phyloP scores from a whole-genome alignment of 1,140 invertebrate genomes.

The Mizuhopecten yessoensis region DNA sequence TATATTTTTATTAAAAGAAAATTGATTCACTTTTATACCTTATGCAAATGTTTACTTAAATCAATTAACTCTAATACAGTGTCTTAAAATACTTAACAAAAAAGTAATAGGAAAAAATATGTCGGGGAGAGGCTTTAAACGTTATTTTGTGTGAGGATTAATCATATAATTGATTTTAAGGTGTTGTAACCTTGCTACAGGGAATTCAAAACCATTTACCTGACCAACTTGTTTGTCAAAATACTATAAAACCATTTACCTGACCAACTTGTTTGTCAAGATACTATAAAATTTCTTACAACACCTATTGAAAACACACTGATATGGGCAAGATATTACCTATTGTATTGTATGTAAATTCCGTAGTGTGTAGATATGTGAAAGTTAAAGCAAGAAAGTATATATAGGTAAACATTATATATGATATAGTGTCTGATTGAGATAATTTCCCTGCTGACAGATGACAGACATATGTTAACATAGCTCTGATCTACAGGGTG shows the following conservation, averaged over 20 bases:
- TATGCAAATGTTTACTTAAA: not conserved
- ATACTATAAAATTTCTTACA: not conserved
- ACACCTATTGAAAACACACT: not conserved
- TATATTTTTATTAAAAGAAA: not conserved
- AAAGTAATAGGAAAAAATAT: not conserved
- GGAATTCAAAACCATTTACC: not conserved
- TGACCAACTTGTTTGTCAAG: not conserved
- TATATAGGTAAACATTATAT: too few species aligned
- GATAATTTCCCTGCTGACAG: not conserved
- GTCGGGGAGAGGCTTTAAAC: not conserved
- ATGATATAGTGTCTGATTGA: too few species aligned
- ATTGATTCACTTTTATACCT: not conserved
- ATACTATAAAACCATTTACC: not conserved
- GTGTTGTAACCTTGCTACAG: not conserved
- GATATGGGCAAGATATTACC: too few species aligned
- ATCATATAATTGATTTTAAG: not conserved
- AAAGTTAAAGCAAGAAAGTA: too few species aligned
- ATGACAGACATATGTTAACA: conserved; percentile 34
- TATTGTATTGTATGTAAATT: not conserved
- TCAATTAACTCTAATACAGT: not conserved
- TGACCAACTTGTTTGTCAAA: not conserved
- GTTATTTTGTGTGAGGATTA: not conserved
- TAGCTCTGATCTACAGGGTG: not conserved
- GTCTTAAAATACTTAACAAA: not conserved
- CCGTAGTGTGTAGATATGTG: too few species aligned